A percentile compares a stretch with the other conserved stretches of the same genome.
phyloP scores from a whole-genome alignment of 1,140 invertebrate species.

The Asobara japonica region DNA sequence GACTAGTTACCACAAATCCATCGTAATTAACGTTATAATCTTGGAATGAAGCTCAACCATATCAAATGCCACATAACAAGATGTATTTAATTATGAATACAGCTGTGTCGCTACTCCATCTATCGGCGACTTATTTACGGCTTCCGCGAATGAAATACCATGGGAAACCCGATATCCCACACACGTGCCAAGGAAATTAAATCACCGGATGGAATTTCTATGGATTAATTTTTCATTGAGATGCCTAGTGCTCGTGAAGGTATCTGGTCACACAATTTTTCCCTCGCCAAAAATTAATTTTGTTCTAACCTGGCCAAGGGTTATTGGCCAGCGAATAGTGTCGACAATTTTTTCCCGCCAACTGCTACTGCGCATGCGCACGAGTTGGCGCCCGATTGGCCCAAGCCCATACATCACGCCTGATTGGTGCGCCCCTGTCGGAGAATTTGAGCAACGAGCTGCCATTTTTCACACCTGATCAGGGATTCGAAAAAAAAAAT shows the following conservation, averaged over 20 bases:
- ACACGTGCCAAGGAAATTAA: neutral
- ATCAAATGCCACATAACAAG: slow-evolving; percentile 9
- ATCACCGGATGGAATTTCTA: neutral
- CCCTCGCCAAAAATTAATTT: too few species aligned
- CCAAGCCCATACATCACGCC: slow-evolving; percentile 57
- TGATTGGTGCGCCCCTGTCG: too few species aligned
- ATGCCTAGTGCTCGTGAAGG: too few species aligned
- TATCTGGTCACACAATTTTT: too few species aligned
- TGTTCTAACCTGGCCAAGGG: too few species aligned
- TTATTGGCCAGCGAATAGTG: too few species aligned
- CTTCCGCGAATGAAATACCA: neutral
- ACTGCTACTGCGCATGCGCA: slow-evolving; percentile 50
- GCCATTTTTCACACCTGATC: slow-evolving; percentile 31
- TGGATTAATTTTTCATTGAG: neutral
- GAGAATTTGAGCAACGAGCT: too few species aligned
- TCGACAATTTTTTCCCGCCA: too few species aligned
- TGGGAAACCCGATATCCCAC: neutral
- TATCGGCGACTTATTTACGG: slow-evolving; percentile 11
- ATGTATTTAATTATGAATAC: slow-evolving; percentile 11
- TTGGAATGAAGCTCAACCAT: slow-evolving; percentile 2
- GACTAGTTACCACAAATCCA: neutral
- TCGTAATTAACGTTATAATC: slow-evolving; percentile 4
- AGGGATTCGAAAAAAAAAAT: neutral
- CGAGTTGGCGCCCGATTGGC: slow-evolving; percentile 47
- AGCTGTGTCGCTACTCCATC: slow-evolving; percentile 12